Percentiles rank a stretch among this genome's conserved stretches.
phyloP scores from a whole-genome alignment of 2,113 vertebrate genomes.

The Pomatostomus ruficeps region DNA sequence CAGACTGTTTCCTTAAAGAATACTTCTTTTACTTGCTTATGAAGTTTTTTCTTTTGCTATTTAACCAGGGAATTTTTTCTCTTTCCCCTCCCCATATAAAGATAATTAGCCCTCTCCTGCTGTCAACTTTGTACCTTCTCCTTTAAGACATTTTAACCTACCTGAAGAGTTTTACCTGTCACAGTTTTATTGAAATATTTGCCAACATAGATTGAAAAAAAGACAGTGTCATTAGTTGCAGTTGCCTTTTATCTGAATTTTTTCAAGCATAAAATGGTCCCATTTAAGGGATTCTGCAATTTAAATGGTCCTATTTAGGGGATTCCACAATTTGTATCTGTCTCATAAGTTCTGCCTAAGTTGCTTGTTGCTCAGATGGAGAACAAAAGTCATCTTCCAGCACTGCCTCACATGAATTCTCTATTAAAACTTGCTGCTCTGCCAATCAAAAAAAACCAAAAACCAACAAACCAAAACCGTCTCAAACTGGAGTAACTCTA shows the following conservation, averaged over 20 bases:
- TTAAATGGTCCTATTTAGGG: background rate
- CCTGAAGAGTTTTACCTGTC: background rate
- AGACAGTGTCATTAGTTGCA: accelerated
- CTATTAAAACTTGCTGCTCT: background rate
- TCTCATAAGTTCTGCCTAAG: conserved; percentile 34
- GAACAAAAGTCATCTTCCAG: background rate
- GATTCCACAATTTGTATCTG: conserved; percentile 32
- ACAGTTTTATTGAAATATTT: background rate
- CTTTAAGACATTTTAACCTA: background rate
- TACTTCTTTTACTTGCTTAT: background rate
- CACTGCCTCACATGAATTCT: background rate
- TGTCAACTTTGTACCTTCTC: background rate
- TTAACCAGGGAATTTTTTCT: background rate
- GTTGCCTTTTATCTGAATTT: background rate
- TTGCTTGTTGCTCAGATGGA: background rate
- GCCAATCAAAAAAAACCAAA: background rate
- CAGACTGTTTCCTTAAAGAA: background rate
- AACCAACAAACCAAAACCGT: background rate
- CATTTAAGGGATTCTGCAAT: background rate
- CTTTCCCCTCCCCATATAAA: background rate
- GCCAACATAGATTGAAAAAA: background rate
- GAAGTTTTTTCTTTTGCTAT: background rate
- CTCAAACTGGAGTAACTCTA: background rate
- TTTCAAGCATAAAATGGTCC: background rate
- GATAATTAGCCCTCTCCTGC: background rate